A percentile compares a stretch with the other conserved stretches of the same genome.
phyloP scores from a whole-genome alignment of 1,140 invertebrate species.

The Dreissena rostriformis region DNA sequence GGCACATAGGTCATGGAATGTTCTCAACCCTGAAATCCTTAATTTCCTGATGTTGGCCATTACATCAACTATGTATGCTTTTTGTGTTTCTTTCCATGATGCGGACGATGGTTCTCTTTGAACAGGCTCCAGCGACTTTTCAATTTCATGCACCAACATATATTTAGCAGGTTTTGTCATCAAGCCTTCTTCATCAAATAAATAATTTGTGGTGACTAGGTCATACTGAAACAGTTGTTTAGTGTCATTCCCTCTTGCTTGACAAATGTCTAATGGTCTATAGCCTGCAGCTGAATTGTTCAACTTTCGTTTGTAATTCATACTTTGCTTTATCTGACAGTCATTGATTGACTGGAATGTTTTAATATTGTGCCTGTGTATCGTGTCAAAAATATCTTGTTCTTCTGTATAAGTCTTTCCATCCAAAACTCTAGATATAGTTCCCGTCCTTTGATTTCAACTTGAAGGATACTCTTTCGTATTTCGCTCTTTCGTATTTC shows the following conservation, averaged over 20 bases:
- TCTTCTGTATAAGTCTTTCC: conserved; percentile 12
- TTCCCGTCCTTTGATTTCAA: neutral
- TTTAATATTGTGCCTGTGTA: conserved; percentile 32
- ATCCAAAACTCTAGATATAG: neutral
- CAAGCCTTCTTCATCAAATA: conserved; percentile 23
- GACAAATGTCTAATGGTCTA: conserved; percentile 8
- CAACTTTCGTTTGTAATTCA: neutral
- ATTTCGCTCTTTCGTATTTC: too few species aligned
- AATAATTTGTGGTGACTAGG: neutral
- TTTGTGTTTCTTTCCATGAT: neutral
- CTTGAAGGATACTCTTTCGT: neutral
- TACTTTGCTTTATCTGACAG: neutral
- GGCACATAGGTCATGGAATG: neutral
- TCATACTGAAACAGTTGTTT: conserved; percentile 24
- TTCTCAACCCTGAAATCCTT: neutral
- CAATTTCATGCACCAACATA: neutral
- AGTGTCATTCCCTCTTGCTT: conserved; percentile 12
- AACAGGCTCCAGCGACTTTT: neutral
- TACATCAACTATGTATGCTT: conserved; percentile 1
- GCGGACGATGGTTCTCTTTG: neutral
- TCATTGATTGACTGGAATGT: neutral
- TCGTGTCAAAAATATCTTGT: neutral
- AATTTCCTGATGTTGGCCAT: conserved; percentile 12
- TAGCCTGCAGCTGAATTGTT: conserved; percentile 5
- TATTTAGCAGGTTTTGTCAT: neutral